Evolutionary conservation across 30 jellyfish, hydroid and myxozoan genomes (phyloP).

Genomic region (Aurelia sp.): DNA sequence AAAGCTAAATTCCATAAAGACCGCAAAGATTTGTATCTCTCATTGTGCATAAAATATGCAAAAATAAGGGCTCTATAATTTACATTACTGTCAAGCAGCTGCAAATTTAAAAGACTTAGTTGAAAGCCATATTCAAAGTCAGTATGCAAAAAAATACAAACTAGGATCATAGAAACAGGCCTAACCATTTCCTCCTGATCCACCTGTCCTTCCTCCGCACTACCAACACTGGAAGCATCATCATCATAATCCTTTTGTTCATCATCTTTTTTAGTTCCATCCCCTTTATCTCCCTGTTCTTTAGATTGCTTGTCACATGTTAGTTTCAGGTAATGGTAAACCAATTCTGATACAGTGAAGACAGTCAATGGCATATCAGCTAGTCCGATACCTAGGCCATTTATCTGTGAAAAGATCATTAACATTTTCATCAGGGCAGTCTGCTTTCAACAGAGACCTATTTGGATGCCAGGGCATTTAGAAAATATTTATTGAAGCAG

Average conservation of each 20-base stretch:
- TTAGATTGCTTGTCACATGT: constrained; percentile 50
- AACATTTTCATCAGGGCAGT: no score
- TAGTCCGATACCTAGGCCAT: constrained; percentile 80
- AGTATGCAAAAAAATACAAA: no score
- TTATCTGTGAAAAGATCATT: constrained; percentile 43
- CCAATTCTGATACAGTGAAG: constrained; percentile 79
- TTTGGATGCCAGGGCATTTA: no score
- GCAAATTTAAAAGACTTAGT: no score
- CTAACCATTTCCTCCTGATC: constrained; percentile 11
- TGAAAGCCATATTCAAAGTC: no score
- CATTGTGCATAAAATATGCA: no score
- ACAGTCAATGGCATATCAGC: constrained; percentile 94
- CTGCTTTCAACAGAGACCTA: no score
- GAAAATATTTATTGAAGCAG: no score
- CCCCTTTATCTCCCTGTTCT: constrained; percentile 25
- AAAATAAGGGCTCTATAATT: no score
- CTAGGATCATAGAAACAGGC: no score
- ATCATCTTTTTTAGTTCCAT: not conserved
- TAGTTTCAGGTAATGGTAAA: constrained; percentile 65
- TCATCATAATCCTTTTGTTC: constrained; percentile 63
- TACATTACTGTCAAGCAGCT: no score
- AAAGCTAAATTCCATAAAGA: not conserved
- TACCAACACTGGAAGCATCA: constrained; percentile 51
- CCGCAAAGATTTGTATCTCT: no score
- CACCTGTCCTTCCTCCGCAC: constrained; percentile 12